A percentile compares a stretch with the other conserved stretches of the same genome.
Conservation (phyloP, 2,113 vertebrate species). For the Xiphorhynchus elegans region DNA sequence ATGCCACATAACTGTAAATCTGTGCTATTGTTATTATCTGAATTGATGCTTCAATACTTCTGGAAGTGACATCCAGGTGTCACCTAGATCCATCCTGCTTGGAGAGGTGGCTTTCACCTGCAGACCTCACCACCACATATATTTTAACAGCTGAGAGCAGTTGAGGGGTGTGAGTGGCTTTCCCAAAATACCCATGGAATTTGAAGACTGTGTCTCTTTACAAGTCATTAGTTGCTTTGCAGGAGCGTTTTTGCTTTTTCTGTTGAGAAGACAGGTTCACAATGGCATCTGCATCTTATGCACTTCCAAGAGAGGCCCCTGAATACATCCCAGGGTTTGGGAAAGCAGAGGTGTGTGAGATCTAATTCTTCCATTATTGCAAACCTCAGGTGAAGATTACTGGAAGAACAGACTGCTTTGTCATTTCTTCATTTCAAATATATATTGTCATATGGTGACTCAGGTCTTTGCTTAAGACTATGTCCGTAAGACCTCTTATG, state of each 20-base stretch:
- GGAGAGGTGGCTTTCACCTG: neutral
- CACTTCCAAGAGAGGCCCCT: neutral
- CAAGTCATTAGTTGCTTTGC: neutral
- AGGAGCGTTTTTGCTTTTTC: neutral
- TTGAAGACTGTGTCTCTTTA: neutral
- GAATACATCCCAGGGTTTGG: neutral
- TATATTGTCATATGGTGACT: neutral
- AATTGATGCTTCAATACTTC: neutral
- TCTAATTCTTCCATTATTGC: neutral
- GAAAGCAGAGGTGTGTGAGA: neutral
- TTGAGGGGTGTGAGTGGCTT: neutral
- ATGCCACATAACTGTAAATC: neutral
- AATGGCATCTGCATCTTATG: neutral
- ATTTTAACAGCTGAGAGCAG: neutral
- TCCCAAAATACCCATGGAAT: neutral
- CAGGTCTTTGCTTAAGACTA: neutral
- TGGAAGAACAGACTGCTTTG: neutral
- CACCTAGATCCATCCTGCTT: neutral
- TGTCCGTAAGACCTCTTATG: neutral
- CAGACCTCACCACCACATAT: neutral
- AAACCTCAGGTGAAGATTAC: neutral
- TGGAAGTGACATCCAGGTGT: neutral
- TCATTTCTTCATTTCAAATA: neutral
- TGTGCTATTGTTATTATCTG: neutral
- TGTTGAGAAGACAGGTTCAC: neutral